Conservation (phyloP, 2,888 invertebrate genomes). For the Drosophila longiperda region DNA sequence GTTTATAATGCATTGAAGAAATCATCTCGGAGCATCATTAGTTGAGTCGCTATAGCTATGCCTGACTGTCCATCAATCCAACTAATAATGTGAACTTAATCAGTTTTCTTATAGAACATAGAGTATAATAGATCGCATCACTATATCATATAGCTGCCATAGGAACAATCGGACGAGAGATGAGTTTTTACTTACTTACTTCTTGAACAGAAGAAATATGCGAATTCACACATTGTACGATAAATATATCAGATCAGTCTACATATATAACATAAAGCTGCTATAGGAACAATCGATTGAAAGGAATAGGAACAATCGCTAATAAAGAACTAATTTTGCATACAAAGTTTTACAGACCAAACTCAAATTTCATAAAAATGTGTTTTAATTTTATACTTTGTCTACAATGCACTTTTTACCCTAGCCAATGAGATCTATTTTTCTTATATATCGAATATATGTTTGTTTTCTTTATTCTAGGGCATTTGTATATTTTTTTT, state of each 20-base stretch:
- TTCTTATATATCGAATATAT: neutral
- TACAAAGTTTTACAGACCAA: neutral
- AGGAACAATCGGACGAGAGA: no score
- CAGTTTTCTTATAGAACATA: neutral
- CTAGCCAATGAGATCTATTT: neutral
- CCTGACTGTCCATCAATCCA: neutral
- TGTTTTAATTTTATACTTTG: neutral
- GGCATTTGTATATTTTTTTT: neutral
- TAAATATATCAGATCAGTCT: no score
- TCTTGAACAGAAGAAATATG: no score
- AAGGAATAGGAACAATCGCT: no score
- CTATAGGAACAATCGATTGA: neutral
- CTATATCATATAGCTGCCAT: neutral
- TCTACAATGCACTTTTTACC: neutral
- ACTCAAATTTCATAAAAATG: neutral
- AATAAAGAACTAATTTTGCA: neutral
- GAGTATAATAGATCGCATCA: neutral
- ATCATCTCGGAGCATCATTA: neutral
- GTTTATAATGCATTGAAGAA: no score
- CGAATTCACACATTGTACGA: no score
- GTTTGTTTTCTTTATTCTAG: neutral
- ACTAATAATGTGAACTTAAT: neutral
- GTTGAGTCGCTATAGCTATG: neutral
- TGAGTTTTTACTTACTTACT: no score
- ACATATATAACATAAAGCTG: neutral